These are phyloP conservation scores for Forficula auricularia DNA, from an alignment of 1,140 invertebrate genomes.

Conservation along the genomic window DNA sequence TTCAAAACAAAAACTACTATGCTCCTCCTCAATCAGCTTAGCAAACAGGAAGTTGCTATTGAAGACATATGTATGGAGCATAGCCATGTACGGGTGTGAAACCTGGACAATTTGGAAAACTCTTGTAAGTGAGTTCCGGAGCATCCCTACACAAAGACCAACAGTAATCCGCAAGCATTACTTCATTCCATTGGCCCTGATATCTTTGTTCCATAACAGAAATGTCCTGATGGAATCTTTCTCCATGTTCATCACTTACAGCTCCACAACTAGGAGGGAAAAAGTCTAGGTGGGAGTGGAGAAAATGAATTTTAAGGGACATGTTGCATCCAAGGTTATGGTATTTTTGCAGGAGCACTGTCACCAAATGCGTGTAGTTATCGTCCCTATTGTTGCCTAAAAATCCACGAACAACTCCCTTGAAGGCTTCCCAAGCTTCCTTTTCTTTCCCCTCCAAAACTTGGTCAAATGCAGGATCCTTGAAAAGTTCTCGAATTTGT, in stretches of 20 bases:
- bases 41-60: too few relatives aligned
- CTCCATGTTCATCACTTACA: constrained; percentile 1
- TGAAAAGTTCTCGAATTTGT: constrained; percentile 10
- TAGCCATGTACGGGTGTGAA: too few relatives aligned
- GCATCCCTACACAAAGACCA: too few relatives aligned
- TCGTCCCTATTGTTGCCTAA: constrained; percentile 3
- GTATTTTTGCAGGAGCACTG: constrained; percentile 10
- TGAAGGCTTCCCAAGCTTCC: constrained; percentile 12
- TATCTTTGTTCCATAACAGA: constrained; percentile 9
- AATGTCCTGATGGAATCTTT: constrained; percentile 1
- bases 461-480: constrained; percentile 11
- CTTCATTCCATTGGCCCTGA: constrained; percentile 12
- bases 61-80: too few relatives aligned
- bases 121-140: too few relatives aligned
- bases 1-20: too few relatives aligned
- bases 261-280: not conserved
- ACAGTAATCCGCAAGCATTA: constrained; percentile 14
- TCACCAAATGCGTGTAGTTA: constrained; percentile 7
- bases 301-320: not conserved
- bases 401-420: constrained; percentile 7
- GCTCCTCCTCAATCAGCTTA: too few relatives aligned
- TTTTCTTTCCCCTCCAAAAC: constrained; percentile 11
- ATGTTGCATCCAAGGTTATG: constrained; percentile 16
- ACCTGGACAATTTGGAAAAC: too few relatives aligned
- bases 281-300: not conserved